phyloP scores from a whole-genome alignment of 2,797 vertebrate species.

The Myiotriccus ornatus region DNA sequence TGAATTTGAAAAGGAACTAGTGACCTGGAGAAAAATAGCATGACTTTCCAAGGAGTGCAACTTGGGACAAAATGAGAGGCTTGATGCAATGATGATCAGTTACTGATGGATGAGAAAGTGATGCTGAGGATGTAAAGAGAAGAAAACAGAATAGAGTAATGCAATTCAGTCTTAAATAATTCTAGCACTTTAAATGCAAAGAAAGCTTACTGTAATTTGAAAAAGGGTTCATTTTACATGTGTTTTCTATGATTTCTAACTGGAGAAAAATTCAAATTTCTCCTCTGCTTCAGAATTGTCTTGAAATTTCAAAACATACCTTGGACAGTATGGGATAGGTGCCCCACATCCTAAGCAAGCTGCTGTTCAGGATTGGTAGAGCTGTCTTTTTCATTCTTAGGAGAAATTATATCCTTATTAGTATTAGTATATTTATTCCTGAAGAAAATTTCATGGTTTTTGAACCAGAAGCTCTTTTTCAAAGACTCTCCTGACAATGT shows the following conservation, averaged over 20 bases:
- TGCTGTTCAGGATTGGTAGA: background rate
- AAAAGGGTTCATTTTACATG: background rate
- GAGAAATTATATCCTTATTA: background rate
- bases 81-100: background rate
- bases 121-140: background rate
- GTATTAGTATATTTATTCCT: background rate
- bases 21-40: background rate
- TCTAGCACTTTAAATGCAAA: background rate
- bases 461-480: background rate
- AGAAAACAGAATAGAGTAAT: background rate
- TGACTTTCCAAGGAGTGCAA: background rate
- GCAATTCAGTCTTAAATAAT: background rate
- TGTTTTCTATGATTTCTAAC: background rate
- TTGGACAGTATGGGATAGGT: background rate
- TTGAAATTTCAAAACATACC: background rate
- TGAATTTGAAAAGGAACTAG: background rate
- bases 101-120: background rate
- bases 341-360: background rate
- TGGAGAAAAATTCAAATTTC: background rate
- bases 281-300: background rate
- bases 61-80: background rate
- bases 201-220: background rate
- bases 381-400: background rate
- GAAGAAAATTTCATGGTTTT: background rate
- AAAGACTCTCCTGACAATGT: background rate